Conservation (phyloP, 2,797 vertebrate species). For the Philypnodon macrostomus region DNA sequence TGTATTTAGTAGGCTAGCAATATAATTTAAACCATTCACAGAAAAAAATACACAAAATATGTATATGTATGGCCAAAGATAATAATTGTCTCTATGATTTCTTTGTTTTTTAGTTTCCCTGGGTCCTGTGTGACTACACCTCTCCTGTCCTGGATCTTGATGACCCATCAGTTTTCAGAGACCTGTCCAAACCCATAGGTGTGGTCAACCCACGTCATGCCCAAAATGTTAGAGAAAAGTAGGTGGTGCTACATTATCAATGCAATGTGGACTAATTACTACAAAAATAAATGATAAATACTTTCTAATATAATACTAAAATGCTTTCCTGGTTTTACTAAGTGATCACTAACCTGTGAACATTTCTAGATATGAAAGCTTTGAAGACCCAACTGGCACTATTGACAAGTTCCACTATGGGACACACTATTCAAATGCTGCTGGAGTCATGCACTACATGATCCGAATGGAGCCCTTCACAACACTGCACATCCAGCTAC, state of each 20-base stretch:
- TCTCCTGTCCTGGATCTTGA: conserved; percentile 87
- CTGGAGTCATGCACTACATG: conserved; percentile 99
- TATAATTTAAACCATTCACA: too few relatives aligned
- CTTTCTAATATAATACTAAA: too few relatives aligned
- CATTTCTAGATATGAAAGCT: conserved; percentile 90
- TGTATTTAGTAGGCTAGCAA: too few relatives aligned
- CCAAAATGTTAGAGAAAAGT: conserved; percentile 94
- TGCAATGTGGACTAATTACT: background rate
- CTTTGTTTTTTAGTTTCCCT: conserved; percentile 84
- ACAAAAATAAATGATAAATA: too few relatives aligned
- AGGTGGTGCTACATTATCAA: conserved; percentile 47
- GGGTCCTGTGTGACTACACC: conserved; percentile 90
- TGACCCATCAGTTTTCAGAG: conserved; percentile 86
- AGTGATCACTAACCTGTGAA: background rate
- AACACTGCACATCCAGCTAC: conserved; percentile 93
- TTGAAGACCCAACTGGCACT: conserved; percentile 91
- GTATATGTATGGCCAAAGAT: background rate
- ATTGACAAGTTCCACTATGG: conserved; percentile 98
- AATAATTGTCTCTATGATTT: conserved; percentile 10
- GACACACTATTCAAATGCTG: conserved; percentile 97
- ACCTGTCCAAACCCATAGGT: conserved; percentile 95
- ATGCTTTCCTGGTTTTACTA: too few relatives aligned
- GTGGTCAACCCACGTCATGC: conserved; percentile 92
- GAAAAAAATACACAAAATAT: background rate
- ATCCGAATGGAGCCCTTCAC: conserved; percentile 97